Evolutionary conservation across 2,888 invertebrate genomes (phyloP).

Genomic region (Baronia brevicornis): DNA sequence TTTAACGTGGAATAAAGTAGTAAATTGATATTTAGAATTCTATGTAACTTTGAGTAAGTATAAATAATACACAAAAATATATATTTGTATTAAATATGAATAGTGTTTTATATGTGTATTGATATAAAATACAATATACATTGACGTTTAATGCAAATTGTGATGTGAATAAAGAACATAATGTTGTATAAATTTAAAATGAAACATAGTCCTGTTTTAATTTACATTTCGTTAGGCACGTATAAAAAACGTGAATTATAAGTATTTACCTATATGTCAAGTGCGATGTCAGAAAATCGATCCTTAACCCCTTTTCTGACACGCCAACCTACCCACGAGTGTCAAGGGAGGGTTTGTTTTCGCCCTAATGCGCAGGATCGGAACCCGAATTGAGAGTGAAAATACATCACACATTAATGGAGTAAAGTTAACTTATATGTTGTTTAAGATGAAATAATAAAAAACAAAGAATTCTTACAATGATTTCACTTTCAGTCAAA

Average conservation of each 20-base stretch:
- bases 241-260: slow-evolving; percentile 2
- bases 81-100: too few relatives aligned
- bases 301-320: slow-evolving; percentile 37
- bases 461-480: not conserved
- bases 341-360: slow-evolving; percentile 19
- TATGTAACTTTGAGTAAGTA: too few relatives aligned
- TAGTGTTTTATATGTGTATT: too few relatives aligned
- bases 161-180: too few relatives aligned
- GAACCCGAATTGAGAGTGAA: slow-evolving; percentile 13
- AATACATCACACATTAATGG: not conserved
- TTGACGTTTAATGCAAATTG: too few relatives aligned
- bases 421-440: not conserved
- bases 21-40: too few relatives aligned
- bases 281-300: slow-evolving; percentile 35
- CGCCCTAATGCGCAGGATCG: slow-evolving; percentile 12
- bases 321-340: slow-evolving; percentile 23
- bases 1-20: too few relatives aligned
- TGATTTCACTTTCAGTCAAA: too few relatives aligned
- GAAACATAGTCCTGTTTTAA: too few relatives aligned
- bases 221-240: too few relatives aligned
- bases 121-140: too few relatives aligned
- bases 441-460: not conserved
- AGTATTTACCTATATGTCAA: slow-evolving; percentile 20
- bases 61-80: too few relatives aligned
- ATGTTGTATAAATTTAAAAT: not conserved